Percentiles rank a stretch among this genome's conserved stretches.
Evolutionary conservation across 2,888 invertebrate species (phyloP).

Genomic region (Amiota minor): DNA sequence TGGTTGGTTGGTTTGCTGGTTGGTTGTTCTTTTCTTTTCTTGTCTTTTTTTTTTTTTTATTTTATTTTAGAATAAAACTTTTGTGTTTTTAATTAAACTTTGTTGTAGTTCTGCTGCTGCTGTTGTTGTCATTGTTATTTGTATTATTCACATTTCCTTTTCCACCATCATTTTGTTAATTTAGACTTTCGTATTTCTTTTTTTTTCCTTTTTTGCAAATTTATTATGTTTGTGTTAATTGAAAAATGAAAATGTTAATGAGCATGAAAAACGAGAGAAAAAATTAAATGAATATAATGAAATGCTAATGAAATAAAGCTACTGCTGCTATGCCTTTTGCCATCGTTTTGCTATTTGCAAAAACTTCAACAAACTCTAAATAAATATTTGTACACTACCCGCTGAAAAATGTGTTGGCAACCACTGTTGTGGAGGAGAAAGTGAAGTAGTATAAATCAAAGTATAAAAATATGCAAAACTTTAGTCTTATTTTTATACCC

Average conservation of each 20-base stretch:
- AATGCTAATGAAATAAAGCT: conserved; percentile 60
- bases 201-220: conserved; percentile 53
- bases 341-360: background rate
- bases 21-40: conserved; percentile 29
- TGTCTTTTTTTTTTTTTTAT: conserved; percentile 22
- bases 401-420: conserved; percentile 28
- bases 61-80: conserved; percentile 63
- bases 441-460: background rate
- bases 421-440: conserved; percentile 8
- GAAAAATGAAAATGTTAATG: conserved; percentile 69
- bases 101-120: conserved; percentile 42
- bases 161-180: conserved; percentile 39
- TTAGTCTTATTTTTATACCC: background rate
- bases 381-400: conserved; percentile 42
- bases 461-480: background rate
- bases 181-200: conserved; percentile 48
- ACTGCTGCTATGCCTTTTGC: background rate
- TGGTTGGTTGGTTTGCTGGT: conserved; percentile 43
- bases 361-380: background rate
- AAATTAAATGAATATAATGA: conserved; percentile 43
- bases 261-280: conserved; percentile 39
- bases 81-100: conserved; percentile 66
- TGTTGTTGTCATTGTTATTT: conserved; percentile 35
- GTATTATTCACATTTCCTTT: background rate
- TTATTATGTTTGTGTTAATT: conserved; percentile 69